These are phyloP conservation scores for Oreotragus oreotragus DNA, from an alignment of 2,113 vertebrate species.

Conservation along the genomic window DNA sequence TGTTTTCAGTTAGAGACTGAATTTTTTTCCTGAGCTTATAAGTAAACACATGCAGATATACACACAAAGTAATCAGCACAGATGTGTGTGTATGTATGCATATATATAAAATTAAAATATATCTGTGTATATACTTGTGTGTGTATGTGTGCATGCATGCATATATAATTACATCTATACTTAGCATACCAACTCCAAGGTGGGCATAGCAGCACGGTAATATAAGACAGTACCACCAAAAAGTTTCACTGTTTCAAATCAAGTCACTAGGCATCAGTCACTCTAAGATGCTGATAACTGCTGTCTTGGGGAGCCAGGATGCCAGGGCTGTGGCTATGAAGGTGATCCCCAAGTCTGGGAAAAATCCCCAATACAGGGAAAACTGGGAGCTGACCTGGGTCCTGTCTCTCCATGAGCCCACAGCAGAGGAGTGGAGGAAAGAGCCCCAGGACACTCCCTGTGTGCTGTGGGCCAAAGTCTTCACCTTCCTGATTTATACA, in stretches of 20 bases:
- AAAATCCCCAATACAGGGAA: not conserved
- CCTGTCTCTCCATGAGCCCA: not conserved
- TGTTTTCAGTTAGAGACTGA: not conserved
- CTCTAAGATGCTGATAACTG: not conserved
- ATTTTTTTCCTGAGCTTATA: not conserved
- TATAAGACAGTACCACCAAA: not conserved
- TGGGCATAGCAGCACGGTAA: not conserved
- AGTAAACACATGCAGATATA: not conserved
- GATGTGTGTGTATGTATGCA: not conserved
- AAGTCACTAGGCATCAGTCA: not conserved
- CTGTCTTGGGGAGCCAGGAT: not conserved
- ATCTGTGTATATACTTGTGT: not conserved
- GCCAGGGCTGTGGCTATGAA: not conserved
- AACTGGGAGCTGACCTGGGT: not conserved
- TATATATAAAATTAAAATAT: not conserved
- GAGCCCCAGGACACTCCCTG: accelerated
- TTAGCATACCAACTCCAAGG: not conserved
- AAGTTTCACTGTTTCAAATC: not conserved
- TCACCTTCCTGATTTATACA: not conserved
- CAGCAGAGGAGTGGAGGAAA: not conserved
- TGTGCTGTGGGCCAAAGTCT: not conserved
- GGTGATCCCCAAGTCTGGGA: not conserved
- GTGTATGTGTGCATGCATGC: not conserved
- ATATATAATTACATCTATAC: not conserved
- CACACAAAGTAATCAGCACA: not conserved